These are phyloP conservation scores for Agriotes lineatus DNA, from an alignment of 2,888 invertebrate genomes.

Conservation along the genomic window DNA sequence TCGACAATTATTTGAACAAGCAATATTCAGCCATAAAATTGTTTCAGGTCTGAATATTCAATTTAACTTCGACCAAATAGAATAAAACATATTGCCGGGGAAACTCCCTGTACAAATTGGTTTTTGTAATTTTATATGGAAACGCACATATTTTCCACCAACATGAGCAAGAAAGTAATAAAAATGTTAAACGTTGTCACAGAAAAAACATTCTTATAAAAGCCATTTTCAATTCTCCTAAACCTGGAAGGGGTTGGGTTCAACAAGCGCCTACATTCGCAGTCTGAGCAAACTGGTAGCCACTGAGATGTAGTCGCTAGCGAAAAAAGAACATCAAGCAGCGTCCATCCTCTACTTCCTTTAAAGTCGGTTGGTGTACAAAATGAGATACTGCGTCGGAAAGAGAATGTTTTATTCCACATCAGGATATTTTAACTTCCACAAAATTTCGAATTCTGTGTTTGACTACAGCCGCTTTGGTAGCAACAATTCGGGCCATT, in stretches of 20 bases:
- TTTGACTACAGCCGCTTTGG: constrained; percentile 11
- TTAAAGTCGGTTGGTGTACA: constrained; percentile 23
- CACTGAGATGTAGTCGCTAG: constrained; percentile 20
- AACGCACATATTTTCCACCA: constrained; percentile 24
- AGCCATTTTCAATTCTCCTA: constrained; percentile 39
- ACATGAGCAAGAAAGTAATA: constrained; percentile 30
- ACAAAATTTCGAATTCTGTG: constrained; percentile 13
- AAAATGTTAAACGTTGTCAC: constrained; percentile 35
- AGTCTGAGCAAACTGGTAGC: constrained; percentile 28
- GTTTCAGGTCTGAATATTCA: constrained; percentile 11
- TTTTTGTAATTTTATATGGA: constrained; percentile 25
- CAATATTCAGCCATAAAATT: not conserved
- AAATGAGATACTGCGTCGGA: constrained; percentile 23
- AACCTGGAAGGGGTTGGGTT: constrained; percentile 35
- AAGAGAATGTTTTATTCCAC: constrained; percentile 19
- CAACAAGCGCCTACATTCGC: constrained; percentile 34
- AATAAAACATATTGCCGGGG: constrained; percentile 10
- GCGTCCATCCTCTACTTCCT: constrained; percentile 17
- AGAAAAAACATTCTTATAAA: constrained; percentile 35
- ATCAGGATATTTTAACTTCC: constrained; percentile 17
- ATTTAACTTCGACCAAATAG: constrained; percentile 6
- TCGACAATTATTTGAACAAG: not conserved
- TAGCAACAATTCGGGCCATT: constrained; percentile 12
- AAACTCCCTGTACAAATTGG: constrained; percentile 12
- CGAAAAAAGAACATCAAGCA: constrained; percentile 26